Evolutionary conservation across 2,888 invertebrate species (phyloP).

Genomic region (Caenorhabditis afra): DNA sequence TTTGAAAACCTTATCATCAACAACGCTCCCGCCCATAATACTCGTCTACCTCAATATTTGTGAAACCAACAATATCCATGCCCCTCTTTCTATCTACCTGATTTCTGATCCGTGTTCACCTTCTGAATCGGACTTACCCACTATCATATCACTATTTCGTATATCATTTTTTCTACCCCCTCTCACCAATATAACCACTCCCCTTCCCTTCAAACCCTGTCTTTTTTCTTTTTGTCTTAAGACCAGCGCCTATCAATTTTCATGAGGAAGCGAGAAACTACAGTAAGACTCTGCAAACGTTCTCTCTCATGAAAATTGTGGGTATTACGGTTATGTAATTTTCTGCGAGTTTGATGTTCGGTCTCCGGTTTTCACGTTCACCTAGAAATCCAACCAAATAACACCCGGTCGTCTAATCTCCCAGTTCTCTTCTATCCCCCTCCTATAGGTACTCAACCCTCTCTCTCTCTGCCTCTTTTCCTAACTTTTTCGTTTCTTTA

Average conservation of each 20-base stretch:
- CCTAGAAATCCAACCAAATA: conserved; percentile 36
- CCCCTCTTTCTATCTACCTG: neutral
- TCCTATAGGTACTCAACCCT: conserved; percentile 4
- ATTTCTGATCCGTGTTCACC: conserved; percentile 1
- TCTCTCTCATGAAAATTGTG: conserved; percentile 5
- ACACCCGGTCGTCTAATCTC: conserved; percentile 27
- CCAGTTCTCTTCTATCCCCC: neutral
- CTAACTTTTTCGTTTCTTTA: neutral
- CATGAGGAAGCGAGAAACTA: conserved; percentile 3
- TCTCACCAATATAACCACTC: neutral
- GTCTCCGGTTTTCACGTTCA: conserved; percentile 57
- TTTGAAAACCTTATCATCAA: neutral
- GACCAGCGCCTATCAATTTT: conserved; percentile 37
- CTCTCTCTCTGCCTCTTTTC: neutral
- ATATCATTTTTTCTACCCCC: conserved; percentile 37
- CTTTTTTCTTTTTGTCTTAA: conserved; percentile 23
- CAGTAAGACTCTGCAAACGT: neutral
- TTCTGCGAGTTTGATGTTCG: conserved; percentile 56
- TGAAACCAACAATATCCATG: neutral
- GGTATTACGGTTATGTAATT: conserved; percentile 47
- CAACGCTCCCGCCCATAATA: conserved; percentile 24
- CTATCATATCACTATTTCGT: conserved; percentile 62
- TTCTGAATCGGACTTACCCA: conserved; percentile 33
- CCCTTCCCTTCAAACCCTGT: neutral
- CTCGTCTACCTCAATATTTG: conserved; percentile 18